These are phyloP conservation scores for Cepaea nemoralis DNA, from an alignment of 1,140 invertebrate genomes.

Conservation along the genomic window DNA sequence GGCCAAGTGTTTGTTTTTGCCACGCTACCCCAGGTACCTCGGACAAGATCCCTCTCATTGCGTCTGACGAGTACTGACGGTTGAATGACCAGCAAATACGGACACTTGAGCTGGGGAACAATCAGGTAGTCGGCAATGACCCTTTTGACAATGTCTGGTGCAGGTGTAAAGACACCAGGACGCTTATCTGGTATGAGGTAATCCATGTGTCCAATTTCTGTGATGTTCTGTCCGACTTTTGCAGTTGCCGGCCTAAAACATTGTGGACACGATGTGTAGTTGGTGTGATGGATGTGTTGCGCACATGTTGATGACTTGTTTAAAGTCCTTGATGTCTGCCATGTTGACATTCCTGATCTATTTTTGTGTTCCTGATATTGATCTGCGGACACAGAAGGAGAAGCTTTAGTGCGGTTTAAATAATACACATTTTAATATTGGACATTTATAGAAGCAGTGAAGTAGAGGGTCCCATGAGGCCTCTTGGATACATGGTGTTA, in stretches of 20 bases:
- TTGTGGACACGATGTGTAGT: background rate
- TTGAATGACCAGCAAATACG: conserved; percentile 34
- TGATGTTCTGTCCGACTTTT: background rate
- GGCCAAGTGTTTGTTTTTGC: conserved; percentile 44
- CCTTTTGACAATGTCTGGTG: background rate
- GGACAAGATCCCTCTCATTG: conserved; percentile 35
- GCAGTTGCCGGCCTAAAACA: background rate
- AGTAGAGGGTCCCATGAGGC: no score
- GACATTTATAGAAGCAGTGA: no score
- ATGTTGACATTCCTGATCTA: no score
- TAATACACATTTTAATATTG: no score
- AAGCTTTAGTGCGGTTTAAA: no score
- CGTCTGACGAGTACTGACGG: conserved; percentile 34
- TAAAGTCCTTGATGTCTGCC: no score
- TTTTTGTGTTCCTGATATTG: no score
- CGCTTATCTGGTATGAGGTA: background rate
- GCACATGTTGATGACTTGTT: no score
- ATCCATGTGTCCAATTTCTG: background rate
- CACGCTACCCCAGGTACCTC: conserved; percentile 51
- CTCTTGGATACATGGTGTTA: no score
- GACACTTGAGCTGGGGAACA: background rate
- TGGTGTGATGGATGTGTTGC: no score
- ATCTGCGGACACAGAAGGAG: no score
- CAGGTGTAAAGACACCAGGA: background rate
- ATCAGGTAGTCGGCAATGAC: background rate